These are phyloP conservation scores for Eupithecia subumbrata DNA, from an alignment of 2,888 invertebrate species.

Conservation along the genomic window DNA sequence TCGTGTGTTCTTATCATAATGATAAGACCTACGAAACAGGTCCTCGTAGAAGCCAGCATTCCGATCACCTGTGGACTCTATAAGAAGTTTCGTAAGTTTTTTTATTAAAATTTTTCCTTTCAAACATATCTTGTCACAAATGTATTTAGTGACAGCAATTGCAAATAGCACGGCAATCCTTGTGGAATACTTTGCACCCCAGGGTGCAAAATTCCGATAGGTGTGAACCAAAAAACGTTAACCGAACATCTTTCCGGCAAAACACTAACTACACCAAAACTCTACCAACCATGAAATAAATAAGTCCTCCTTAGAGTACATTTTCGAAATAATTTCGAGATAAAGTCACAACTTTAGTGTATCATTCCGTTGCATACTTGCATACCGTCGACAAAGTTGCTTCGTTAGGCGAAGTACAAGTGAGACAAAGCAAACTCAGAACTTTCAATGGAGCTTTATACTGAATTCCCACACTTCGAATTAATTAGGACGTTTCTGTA, in stretches of 20 bases:
- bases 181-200: too few relatives aligned
- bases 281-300: background rate
- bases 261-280: background rate
- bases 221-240: background rate
- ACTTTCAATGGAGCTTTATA: slow-evolving; percentile 29
- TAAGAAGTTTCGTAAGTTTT: too few relatives aligned
- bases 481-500: slow-evolving; percentile 26
- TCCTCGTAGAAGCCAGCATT: too few relatives aligned
- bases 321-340: background rate
- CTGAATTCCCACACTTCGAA: slow-evolving; percentile 25
- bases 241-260: background rate
- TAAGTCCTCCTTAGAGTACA: background rate
- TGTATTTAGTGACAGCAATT: too few relatives aligned
- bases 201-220: too few relatives aligned
- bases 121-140: too few relatives aligned
- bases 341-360: slow-evolving; percentile 15
- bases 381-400: slow-evolving; percentile 25
- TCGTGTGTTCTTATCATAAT: too few relatives aligned
- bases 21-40: too few relatives aligned
- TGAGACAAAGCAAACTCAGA: slow-evolving; percentile 33
- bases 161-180: too few relatives aligned
- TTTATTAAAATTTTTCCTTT: too few relatives aligned
- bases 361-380: slow-evolving; percentile 18
- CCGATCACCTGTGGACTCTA: too few relatives aligned
- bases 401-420: slow-evolving; percentile 34